Conservation (phyloP, 2,797 vertebrate genomes). For the Microchirus variegatus region DNA sequence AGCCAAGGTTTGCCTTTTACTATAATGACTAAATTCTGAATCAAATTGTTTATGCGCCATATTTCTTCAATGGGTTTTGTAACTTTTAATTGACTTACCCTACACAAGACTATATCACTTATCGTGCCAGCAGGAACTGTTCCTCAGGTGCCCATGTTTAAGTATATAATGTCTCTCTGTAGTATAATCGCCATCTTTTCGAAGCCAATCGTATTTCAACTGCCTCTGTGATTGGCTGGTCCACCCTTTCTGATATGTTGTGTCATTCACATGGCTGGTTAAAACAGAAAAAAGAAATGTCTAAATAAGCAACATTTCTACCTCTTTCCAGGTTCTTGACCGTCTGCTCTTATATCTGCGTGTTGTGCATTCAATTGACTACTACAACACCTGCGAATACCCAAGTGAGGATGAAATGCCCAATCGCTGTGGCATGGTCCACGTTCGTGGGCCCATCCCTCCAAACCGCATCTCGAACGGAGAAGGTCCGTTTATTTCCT, state of each 20-base stretch:
- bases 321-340: slow-evolving; percentile 86
- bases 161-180: too few species aligned
- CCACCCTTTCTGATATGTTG: not conserved
- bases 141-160: not conserved
- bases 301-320: not conserved
- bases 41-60: not conserved
- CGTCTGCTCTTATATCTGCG: slow-evolving; percentile 90
- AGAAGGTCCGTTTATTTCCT: slow-evolving; percentile 88
- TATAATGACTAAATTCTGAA: not conserved
- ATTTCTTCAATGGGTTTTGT: too few species aligned
- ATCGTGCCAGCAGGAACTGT: too few species aligned
- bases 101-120: too few species aligned
- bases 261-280: not conserved
- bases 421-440: slow-evolving; percentile 94
- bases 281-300: not conserved
- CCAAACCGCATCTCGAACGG: slow-evolving; percentile 91
- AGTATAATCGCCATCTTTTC: too few species aligned
- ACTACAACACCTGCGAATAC: slow-evolving; percentile 94
- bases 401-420: slow-evolving; percentile 97
- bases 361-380: slow-evolving; percentile 93
- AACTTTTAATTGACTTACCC: too few species aligned
- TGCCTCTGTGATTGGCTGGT: not conserved
- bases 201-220: not conserved
- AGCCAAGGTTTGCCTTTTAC: slow-evolving; percentile 81
- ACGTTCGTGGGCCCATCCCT: slow-evolving; percentile 91